These are phyloP conservation scores for Oophaga pumilio DNA, from an alignment of 2,113 vertebrate species.

Conservation along the genomic window DNA sequence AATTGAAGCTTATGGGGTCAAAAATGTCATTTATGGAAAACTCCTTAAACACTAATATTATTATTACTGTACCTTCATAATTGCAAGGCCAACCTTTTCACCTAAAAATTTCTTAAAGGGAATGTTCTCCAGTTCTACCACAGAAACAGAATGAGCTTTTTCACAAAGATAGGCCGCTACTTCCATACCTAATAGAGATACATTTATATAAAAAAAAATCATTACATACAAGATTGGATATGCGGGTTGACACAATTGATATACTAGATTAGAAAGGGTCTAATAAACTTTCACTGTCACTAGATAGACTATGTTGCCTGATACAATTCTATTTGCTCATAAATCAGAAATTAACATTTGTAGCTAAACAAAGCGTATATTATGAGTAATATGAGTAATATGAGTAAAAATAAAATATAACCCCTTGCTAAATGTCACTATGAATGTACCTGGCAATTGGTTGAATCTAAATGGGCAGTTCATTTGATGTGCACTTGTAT, in stretches of 20 bases:
- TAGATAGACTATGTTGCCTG: too few relatives aligned
- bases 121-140: constrained; percentile 89
- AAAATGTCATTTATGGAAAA: too few relatives aligned
- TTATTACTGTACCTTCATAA: constrained; percentile 86
- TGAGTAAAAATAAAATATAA: not conserved
- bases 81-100: constrained; percentile 88
- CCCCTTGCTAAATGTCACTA: not conserved
- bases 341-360: too few relatives aligned
- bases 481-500: not conserved
- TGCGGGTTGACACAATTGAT: not conserved
- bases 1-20: too few relatives aligned
- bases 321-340: too few relatives aligned
- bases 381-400: too few relatives aligned
- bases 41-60: too few relatives aligned
- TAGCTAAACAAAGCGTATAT: too few relatives aligned
- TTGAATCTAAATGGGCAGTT: not conserved
- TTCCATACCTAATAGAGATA: constrained; percentile 86
- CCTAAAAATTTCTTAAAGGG: constrained; percentile 92
- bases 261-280: not conserved
- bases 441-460: not conserved
- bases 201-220: not conserved
- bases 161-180: constrained; percentile 91
- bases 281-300: too few relatives aligned
- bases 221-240: not conserved
- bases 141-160: constrained; percentile 93